Evolutionary conservation across 2,888 invertebrate species (phyloP), one percentile per base, ranked within the genome.

Genomic region (Mycogona germanica): DNA sequence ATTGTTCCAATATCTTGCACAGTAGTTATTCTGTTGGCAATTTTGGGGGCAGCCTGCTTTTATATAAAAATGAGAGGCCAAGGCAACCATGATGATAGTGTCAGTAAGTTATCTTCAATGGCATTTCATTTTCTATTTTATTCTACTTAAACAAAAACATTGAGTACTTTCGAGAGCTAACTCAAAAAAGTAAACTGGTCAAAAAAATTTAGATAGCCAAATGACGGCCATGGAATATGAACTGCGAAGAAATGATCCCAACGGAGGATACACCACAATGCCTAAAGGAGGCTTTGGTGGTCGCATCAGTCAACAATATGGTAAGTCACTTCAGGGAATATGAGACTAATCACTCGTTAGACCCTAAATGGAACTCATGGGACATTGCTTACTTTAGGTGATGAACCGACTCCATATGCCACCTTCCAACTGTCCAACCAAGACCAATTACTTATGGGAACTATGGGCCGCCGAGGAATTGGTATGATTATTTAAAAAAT

Each of bases 391-490:
- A 9, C 26, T 5, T 28, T 30, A 1, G 29, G 32, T 17, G 51
- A 51, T 1, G 51, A 51, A 9, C 51, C 51, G 19, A 51, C 51
- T 7, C 51, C 51, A 1, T 51, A 51, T 26, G 51, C 51, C 2
- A 51, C 41, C 14, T 51, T 28, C 23, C 51, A 51, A 9, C n/a
- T 51, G 30, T 41, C 51, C 14, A 26, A 6, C 17, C 29, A 51
- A 17, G 29, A 3, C 51, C 51, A 1, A 40, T 42, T 4, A 40
- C 51, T 1, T 41, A 51, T 17, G 26, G 26, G 28, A 40, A 30
- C 19, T 29, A 2, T 26, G 28, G 26, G 26, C 9, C 12, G n/a
- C 19, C 45, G 9, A 45, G 45, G 45, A 28, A 3, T 14, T n/a
- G 19, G n/a, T 21, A 40, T 21, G 19, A 9, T 40, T 3, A 40